A percentile compares a stretch with the other conserved stretches of the same genome.
Conservation (phyloP, 2,888 invertebrate species). For the Drosophila sordidapex region DNA sequence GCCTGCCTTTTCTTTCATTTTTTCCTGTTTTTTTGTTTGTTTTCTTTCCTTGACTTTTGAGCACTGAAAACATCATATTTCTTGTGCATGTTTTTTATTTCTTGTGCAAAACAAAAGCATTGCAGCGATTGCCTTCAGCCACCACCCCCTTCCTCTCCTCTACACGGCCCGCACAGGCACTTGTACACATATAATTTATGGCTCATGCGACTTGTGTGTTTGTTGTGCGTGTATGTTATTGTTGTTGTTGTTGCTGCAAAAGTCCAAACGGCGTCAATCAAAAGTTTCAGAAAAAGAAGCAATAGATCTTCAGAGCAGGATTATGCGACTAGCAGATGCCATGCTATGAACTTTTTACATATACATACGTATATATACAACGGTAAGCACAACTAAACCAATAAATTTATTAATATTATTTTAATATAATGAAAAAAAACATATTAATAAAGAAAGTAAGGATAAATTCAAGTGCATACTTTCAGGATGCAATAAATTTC, state of each 20-base stretch:
- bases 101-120: conserved; percentile 59
- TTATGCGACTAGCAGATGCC: conserved; percentile 15
- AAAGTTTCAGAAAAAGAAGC: conserved; percentile 38
- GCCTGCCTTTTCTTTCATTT: conserved; percentile 1
- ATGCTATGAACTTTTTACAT: background rate
- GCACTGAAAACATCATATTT: conserved; percentile 67
- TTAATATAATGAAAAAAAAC: background rate
- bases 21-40: conserved; percentile 5
- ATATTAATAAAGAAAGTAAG: background rate
- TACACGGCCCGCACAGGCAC: conserved; percentile 8
- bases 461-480: background rate
- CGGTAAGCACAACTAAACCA: background rate
- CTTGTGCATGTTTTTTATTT: conserved; percentile 76
- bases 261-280: conserved; percentile 82
- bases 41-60: conserved; percentile 38
- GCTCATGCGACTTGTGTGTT: conserved; percentile 54
- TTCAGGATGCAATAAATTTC: background rate
- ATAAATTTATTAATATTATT: background rate
- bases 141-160: background rate
- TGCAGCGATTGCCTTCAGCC: conserved; percentile 20
- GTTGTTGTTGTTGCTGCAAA: conserved; percentile 44
- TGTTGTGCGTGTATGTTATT: conserved; percentile 24
- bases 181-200: conserved; percentile 70
- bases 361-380: background rate
- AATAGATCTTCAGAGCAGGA: background rate